These are phyloP conservation scores for Formica exsecta DNA, from an alignment of 1,140 invertebrate genomes.

Conservation along the genomic window DNA sequence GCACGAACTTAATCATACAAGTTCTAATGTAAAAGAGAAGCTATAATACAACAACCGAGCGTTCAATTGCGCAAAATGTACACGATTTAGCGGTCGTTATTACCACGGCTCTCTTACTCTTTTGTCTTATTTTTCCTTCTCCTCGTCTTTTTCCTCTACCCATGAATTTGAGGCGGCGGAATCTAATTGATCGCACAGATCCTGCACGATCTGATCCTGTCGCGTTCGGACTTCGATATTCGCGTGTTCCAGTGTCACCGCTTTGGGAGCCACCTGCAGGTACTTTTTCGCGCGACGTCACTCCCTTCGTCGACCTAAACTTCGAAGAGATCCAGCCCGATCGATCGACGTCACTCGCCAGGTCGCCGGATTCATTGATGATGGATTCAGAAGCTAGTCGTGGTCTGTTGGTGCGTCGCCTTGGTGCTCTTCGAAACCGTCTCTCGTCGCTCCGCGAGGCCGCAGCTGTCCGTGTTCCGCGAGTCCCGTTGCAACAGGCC, in stretches of 20 bases:
- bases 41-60: not conserved
- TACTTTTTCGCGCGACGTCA: slow-evolving; percentile 65
- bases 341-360: not conserved
- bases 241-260: slow-evolving; percentile 46
- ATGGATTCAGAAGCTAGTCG: slow-evolving; percentile 69
- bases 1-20: not conserved
- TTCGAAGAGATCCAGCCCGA: slow-evolving; percentile 7
- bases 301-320: not conserved
- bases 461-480: slow-evolving; percentile 76
- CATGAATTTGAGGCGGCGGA: slow-evolving; percentile 16
- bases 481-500: slow-evolving; percentile 81
- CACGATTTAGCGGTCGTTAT: not conserved
- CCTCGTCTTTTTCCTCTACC: slow-evolving; percentile 4
- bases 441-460: slow-evolving; percentile 68
- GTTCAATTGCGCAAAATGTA: not conserved
- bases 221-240: slow-evolving; percentile 35
- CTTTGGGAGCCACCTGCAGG: slow-evolving; percentile 65
- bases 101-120: not conserved
- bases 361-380: no score
- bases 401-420: slow-evolving; percentile 70
- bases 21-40: not conserved
- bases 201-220: not conserved
- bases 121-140: not conserved
- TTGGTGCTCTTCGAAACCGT: slow-evolving; percentile 76
- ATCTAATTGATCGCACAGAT: slow-evolving; percentile 19